Evolutionary conservation across 2,113 vertebrate species (phyloP).

Genomic region (Pipra filicauda): DNA sequence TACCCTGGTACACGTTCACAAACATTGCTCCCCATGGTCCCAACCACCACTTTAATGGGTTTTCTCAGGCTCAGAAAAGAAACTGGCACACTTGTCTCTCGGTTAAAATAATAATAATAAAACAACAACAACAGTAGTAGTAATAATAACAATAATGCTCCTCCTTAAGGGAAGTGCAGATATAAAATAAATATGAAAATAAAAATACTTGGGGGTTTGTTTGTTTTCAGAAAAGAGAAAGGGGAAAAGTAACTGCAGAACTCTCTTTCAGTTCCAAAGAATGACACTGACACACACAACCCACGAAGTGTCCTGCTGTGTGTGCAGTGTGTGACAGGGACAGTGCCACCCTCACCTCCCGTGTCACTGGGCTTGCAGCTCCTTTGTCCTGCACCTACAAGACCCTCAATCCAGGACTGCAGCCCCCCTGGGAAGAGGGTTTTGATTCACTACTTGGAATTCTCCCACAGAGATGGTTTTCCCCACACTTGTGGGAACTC

Average conservation of each 20-base stretch:
- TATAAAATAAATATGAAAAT: background rate
- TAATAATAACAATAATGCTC: background rate
- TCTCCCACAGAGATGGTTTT: background rate
- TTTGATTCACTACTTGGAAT: background rate
- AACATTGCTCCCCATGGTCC: background rate
- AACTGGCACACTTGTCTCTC: background rate
- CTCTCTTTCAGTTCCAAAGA: background rate
- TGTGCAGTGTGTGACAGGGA: background rate
- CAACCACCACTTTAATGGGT: background rate
- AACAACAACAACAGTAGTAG: background rate
- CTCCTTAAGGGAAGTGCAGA: background rate
- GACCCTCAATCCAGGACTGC: accelerated
- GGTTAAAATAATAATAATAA: background rate
- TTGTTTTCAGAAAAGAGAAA: background rate
- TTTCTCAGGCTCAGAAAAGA: background rate
- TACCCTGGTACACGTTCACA: accelerated
- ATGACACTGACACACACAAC: accelerated
- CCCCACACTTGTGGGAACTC: background rate
- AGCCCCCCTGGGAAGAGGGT: background rate
- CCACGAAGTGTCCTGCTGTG: background rate
- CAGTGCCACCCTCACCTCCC: background rate
- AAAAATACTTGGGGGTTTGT: background rate
- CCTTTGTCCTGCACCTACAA: accelerated
- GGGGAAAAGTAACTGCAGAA: background rate
- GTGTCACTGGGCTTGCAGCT: background rate